Evolutionary conservation across 2,888 invertebrate genomes (phyloP).

Genomic region (Hydrotaea diabolus): DNA sequence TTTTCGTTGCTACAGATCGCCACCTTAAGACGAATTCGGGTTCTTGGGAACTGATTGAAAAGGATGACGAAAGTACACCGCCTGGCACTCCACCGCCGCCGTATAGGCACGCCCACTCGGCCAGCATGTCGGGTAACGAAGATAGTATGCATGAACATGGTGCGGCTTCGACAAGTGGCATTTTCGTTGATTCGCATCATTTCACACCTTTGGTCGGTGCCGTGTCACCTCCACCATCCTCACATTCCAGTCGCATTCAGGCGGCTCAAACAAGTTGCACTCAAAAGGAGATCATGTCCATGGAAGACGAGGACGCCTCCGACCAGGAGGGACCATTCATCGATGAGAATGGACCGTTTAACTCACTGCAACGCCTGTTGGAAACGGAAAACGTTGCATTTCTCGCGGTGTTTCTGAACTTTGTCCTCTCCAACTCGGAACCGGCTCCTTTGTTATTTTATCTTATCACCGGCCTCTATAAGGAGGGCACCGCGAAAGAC

Average conservation of each 20-base stretch:
- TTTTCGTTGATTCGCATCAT: slow-evolving; percentile 75
- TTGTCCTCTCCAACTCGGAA: slow-evolving; percentile 91
- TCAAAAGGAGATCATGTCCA: slow-evolving; percentile 93
- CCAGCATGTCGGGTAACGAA: slow-evolving; percentile 73
- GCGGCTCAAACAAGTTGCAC: slow-evolving; percentile 77
- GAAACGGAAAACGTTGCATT: slow-evolving; percentile 90
- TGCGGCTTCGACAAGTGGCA: slow-evolving; percentile 66
- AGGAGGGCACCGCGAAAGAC: slow-evolving; percentile 91
- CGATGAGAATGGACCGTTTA: slow-evolving; percentile 94
- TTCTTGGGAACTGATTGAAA: slow-evolving; percentile 80
- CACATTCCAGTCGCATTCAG: slow-evolving; percentile 76
- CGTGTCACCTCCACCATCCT: slow-evolving; percentile 71
- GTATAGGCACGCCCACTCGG: slow-evolving; percentile 82
- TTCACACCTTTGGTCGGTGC: slow-evolving; percentile 73
- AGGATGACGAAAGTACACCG: slow-evolving; percentile 83
- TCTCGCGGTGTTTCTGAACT: slow-evolving; percentile 96
- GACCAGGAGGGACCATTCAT: slow-evolving; percentile 90
- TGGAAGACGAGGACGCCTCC: slow-evolving; percentile 97
- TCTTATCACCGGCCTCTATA: slow-evolving; percentile 94
- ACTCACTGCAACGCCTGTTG: slow-evolving; percentile 89
- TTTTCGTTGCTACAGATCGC: slow-evolving; percentile 76
- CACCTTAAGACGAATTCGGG: slow-evolving; percentile 79
- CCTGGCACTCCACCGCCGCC: slow-evolving; percentile 95
- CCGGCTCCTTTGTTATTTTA: slow-evolving; percentile 87
- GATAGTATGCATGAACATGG: slow-evolving; percentile 71